Evolutionary conservation across 2,797 vertebrate genomes (phyloP).

Genomic region (Mus spretus): DNA sequence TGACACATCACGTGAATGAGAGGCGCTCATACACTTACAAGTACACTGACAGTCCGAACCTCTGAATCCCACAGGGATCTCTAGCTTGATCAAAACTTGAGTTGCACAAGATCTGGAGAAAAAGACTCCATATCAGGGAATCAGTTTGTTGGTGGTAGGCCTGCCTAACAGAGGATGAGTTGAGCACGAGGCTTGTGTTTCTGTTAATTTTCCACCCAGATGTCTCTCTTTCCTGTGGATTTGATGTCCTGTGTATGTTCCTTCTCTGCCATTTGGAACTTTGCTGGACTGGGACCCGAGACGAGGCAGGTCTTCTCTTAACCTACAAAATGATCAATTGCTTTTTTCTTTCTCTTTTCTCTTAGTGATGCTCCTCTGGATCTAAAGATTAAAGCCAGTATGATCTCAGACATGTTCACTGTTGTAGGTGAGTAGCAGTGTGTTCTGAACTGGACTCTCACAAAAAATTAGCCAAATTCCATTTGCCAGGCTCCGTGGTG

Average conservation of each 20-base stretch:
- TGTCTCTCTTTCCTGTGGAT: constrained; percentile 22
- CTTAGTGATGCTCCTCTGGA: constrained; percentile 97
- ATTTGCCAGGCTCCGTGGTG: constrained; percentile 58
- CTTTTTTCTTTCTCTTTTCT: constrained; percentile 77
- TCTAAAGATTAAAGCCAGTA: constrained; percentile 99
- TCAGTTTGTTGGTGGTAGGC: background rate
- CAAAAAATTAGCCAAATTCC: constrained; percentile 50
- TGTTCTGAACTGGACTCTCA: constrained; percentile 10
- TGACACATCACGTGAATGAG: constrained; percentile 21
- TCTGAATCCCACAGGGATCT: constrained; percentile 4
- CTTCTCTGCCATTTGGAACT: constrained; percentile 54
- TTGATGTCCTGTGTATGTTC: constrained; percentile 35
- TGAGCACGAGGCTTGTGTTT: constrained; percentile 27
- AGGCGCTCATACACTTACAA: background rate
- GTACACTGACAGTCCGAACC: background rate
- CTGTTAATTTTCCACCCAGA: constrained; percentile 56
- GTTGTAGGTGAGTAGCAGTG: constrained; percentile 97
- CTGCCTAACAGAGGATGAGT: background rate
- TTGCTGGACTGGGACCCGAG: background rate
- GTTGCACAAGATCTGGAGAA: constrained; percentile 39
- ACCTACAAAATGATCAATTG: constrained; percentile 11
- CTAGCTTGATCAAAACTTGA: constrained; percentile 14
- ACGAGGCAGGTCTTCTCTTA: constrained; percentile 35
- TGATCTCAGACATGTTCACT: constrained; percentile 99
- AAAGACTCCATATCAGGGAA: constrained; percentile 15